These are phyloP conservation scores for Brotula barbata DNA, from an alignment of 2,797 vertebrate genomes.

Conservation along the genomic window DNA sequence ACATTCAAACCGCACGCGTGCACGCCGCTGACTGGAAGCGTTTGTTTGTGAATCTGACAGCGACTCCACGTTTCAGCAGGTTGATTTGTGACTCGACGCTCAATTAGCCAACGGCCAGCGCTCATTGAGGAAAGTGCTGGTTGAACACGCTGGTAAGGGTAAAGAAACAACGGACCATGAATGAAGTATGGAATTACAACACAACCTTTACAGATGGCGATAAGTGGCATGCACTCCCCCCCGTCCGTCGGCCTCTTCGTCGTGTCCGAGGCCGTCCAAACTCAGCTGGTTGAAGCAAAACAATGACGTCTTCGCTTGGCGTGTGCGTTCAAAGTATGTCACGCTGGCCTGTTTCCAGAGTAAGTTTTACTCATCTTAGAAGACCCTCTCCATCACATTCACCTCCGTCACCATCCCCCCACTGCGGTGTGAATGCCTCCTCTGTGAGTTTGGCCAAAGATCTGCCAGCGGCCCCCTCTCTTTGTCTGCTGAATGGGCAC, in stretches of 20 bases:
- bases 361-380: slow-evolving; percentile 61
- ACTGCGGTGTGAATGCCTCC: slow-evolving; percentile 80
- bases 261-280: slow-evolving; percentile 21
- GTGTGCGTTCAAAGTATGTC: slow-evolving; percentile 17
- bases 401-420: slow-evolving; percentile 51
- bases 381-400: slow-evolving; percentile 48
- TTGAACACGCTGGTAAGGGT: slow-evolving; percentile 2
- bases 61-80: too few relatives aligned
- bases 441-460: slow-evolving; percentile 86
- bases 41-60: too few relatives aligned
- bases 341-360: slow-evolving; percentile 17
- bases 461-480: slow-evolving; percentile 83
- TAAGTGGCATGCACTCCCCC: slow-evolving; percentile 7
- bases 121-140: not conserved
- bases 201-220: not conserved
- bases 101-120: slow-evolving; percentile 24
- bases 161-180: not conserved
- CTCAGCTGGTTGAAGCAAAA: slow-evolving; percentile 5
- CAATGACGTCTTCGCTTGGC: slow-evolving; percentile 56
- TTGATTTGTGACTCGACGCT: slow-evolving; percentile 13
- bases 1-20: too few relatives aligned
- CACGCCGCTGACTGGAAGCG: too few relatives aligned
- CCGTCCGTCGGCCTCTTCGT: slow-evolving; percentile 12
- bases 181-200: not conserved
- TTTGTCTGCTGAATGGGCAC: slow-evolving; percentile 85